Evolutionary conservation across 2,888 invertebrate species (phyloP), one percentile per base, ranked within the genome.

Genomic region (Gortyna flavago): DNA sequence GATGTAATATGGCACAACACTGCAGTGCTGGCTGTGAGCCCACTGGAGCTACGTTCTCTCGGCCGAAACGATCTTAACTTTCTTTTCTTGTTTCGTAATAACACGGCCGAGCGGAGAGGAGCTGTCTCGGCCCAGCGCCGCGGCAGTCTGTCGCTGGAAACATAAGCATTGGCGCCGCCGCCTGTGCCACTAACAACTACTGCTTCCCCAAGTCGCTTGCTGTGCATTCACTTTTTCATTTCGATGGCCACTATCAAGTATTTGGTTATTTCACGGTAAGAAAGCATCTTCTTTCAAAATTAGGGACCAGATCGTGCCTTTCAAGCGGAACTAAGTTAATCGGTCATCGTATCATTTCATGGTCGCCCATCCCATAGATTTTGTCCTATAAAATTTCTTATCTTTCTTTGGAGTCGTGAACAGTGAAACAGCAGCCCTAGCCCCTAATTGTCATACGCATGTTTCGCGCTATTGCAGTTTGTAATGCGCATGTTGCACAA

Each of bases 21-120:
- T 89, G 89, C 86, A 90, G 88, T 88, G 88, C 89, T 87, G 85
- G 87, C 86, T 88, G 84, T 87, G 91, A 92, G 90, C 90, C 90
- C 75, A 86, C 80, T 86, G 85, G 92, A 92, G 92, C 90, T 93
- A 93, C 89, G 93, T 92, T 95, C 93, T 93, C 93, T 92, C 90
- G 86, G 90, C 89, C 89, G 91, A 92, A 95, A 94, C 92, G 89
- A 89, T 92, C 86, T 93, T 92, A 92, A 95, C 95, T 95, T 95
- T 95, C 94, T 92, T 95, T 95, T 95, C 93, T 93, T 90, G 95
- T 96, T 95, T 95, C 95, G 95, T 95, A 95, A 96, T 93, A 93
- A 91, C 87, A 94, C 93, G 94, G 92, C 91, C 92, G 91, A 94
- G 89, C 91, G 90, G 93, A 93, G 93, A 94, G 90, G 91, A 93